Evolutionary conservation across 2,797 vertebrate species (phyloP), one percentile per base, ranked within the genome.

Genomic region (Pantherophis vulpinus): DNA sequence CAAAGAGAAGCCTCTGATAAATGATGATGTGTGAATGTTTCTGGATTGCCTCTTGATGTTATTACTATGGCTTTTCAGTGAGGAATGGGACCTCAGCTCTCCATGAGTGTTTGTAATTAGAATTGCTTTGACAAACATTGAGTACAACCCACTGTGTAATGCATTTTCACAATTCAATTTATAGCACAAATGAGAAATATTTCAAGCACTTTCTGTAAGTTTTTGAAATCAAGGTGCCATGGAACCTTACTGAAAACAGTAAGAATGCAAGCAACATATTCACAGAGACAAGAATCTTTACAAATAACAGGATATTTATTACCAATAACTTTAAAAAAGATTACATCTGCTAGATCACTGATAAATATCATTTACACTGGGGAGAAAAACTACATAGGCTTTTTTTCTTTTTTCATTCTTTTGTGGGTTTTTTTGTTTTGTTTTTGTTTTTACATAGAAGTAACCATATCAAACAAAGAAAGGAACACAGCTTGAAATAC

Each of bases 261-360:
- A 94, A 79, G 61, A 0, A 27, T 90, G 89, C 89, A 96, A 95
- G 95, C 98, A 97, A 95, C 97, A 98, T 0, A 94, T 95, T 96
- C 94, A 95, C 95, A 94, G 94, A 97, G 96, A 97, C 97, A 97
- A 93, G 94, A 94, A 96, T 98, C 97, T 98, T 98, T 98, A 98
- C 97, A 98, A 98, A 98, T 96, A 97, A 98, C 97, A 97, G 97
- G 97, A 97, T 98, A 97, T 98, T 98, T 98, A 98, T 98, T 98
- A 98, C 98, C 97, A 98, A 97, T 97, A 97, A 97, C 97, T 97
- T 98, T 98, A 97, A 97, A 97, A 98, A 98, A 97, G 97, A 97
- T 97, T 97, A 98, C 98, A 98, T 97, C 96, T 97, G 96, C 97
- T 97, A 97, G 97, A 94, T 96, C 97, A 97, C 97, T 95, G 97